Evolutionary conservation across 1,140 invertebrate species (phyloP).

Genomic region (Pachyrhynchus sulphureomaculatus): DNA sequence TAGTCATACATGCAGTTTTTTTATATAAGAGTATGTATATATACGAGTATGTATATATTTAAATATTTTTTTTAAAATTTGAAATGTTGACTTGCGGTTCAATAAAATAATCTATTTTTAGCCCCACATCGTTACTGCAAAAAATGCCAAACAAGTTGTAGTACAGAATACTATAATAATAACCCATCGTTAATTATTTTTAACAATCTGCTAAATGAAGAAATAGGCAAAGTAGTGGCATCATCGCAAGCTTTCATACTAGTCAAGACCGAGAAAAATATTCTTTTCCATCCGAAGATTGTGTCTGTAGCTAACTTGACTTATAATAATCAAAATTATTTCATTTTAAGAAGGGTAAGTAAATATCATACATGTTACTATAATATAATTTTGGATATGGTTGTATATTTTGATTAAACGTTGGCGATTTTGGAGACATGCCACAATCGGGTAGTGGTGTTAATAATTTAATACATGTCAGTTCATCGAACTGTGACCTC

Average conservation of each 20-base stretch:
- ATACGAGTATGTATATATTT: not conserved
- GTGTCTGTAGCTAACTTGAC: slow-evolving; percentile 36
- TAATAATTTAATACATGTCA: no score
- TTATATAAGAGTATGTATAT: no score
- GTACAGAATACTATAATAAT: slow-evolving; percentile 35
- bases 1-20: no score
- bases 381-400: no score
- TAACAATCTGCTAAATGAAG: slow-evolving; percentile 37
- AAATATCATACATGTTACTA: no score
- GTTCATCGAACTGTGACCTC: no score
- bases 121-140: slow-evolving; percentile 37
- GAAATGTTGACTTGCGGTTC: not conserved
- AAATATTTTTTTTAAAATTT: not conserved
- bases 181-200: slow-evolving; percentile 41
- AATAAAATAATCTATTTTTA: no score
- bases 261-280: slow-evolving; percentile 33
- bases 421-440: no score
- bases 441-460: no score
- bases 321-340: slow-evolving; percentile 35
- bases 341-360: slow-evolving; percentile 39
- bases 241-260: slow-evolving; percentile 41
- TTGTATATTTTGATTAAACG: no score
- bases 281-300: slow-evolving; percentile 30
- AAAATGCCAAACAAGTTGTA: slow-evolving; percentile 38
- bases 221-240: slow-evolving; percentile 35